Evolutionary conservation across 2,113 vertebrate genomes (phyloP).

Genomic region (Callionymus lyra): DNA sequence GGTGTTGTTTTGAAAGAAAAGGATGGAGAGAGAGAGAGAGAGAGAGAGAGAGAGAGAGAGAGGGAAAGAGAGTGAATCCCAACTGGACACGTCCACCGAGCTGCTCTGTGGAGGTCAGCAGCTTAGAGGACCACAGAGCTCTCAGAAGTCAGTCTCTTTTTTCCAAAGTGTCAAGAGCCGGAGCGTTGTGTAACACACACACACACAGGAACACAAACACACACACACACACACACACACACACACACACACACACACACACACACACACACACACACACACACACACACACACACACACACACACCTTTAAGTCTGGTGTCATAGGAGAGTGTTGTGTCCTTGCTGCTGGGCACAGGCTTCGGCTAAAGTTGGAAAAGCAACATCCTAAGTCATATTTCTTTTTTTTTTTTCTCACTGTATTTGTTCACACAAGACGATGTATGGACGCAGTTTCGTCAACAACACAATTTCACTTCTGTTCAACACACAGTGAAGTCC

Average conservation of each 20-base stretch:
- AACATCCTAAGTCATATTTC: no score
- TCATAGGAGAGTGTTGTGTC: conserved; percentile 28
- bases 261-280: conserved; percentile 9
- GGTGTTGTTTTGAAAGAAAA: conserved; percentile 31
- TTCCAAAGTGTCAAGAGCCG: conserved; percentile 27
- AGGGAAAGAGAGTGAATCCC: conserved; percentile 17
- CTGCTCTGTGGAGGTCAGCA: conserved; percentile 39
- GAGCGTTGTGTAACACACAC: conserved; percentile 8
- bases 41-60: neutral
- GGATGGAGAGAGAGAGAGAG: conserved; percentile 1
- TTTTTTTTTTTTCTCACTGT: no score
- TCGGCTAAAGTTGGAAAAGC: conserved; percentile 13
- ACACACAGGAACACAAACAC: conserved; percentile 10
- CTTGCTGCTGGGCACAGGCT: conserved; percentile 41
- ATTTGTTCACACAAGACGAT: no score
- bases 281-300: conserved; percentile 5
- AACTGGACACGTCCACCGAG: conserved; percentile 10
- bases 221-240: conserved; percentile 8
- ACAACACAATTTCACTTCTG: no score
- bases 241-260: conserved; percentile 8
- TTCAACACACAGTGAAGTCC: no score
- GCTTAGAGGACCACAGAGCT: conserved; percentile 36
- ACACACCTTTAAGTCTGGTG: conserved; percentile 2
- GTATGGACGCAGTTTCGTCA: no score
- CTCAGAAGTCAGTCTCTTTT: conserved; percentile 38